These are phyloP conservation scores for Phodopus roborovskii DNA, from an alignment of 2,113 vertebrate species.

Conservation along the genomic window DNA sequence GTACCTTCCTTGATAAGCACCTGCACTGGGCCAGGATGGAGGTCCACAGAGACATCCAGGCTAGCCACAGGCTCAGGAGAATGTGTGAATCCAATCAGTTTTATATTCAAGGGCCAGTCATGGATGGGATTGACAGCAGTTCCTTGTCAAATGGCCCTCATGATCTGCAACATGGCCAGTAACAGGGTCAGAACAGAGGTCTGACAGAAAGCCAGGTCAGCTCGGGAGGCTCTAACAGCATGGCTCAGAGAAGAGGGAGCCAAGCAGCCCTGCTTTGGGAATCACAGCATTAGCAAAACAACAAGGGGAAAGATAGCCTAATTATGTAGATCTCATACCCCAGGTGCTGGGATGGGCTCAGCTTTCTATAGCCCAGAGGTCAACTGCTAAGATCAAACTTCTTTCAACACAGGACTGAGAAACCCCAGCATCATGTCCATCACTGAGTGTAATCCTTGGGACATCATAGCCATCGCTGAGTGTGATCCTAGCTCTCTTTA, in stretches of 20 bases:
- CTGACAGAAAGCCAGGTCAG: not conserved
- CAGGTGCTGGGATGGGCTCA: not conserved
- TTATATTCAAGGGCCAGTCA: not conserved
- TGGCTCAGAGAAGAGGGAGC: not conserved
- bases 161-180: not conserved
- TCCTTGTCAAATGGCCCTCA: not conserved
- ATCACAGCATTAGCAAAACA: not conserved
- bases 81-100: not conserved
- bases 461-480: no score
- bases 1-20: not conserved
- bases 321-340: not conserved
- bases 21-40: not conserved
- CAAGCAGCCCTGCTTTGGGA: not conserved
- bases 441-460: not conserved
- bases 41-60: not conserved
- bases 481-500: not conserved
- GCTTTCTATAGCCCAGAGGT: not conserved
- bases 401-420: not conserved
- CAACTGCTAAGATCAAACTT: not conserved
- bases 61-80: accelerated
- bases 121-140: not conserved
- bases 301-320: not conserved
- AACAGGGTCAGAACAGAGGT: not conserved
- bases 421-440: not conserved
- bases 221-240: not conserved